Percentiles rank a stretch among this genome's conserved stretches.
These are phyloP conservation scores for Parauchenoglanis ngamensis DNA, from an alignment of 2,797 vertebrate species.

Conservation along the genomic window DNA sequence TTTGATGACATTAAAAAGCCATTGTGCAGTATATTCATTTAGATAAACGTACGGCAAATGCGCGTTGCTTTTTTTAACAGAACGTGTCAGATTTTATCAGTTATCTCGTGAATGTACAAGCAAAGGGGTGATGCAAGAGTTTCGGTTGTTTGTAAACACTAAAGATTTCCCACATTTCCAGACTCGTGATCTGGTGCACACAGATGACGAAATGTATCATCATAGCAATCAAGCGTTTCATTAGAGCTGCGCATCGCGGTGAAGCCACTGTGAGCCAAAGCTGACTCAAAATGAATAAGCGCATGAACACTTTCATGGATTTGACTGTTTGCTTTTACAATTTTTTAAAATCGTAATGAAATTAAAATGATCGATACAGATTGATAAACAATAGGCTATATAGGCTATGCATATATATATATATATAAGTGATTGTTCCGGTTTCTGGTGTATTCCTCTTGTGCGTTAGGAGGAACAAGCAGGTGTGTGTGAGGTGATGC, in stretches of 20 bases:
- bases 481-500: slow-evolving; percentile 43
- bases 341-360: too few species aligned
- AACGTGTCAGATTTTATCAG: background rate
- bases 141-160: slow-evolving; percentile 48
- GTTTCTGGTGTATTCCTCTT: background rate
- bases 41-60: background rate
- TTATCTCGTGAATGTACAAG: background rate
- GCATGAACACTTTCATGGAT: background rate
- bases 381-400: background rate
- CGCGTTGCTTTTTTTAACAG: background rate
- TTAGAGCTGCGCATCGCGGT: slow-evolving; percentile 22
- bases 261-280: background rate
- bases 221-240: slow-evolving; percentile 42
- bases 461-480: slow-evolving; percentile 35
- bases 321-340: background rate
- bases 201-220: slow-evolving; percentile 46
- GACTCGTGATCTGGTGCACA: slow-evolving; percentile 32
- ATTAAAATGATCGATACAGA: background rate
- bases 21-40: background rate
- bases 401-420: too few species aligned
- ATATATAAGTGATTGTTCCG: background rate
- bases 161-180: slow-evolving; percentile 43
- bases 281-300: slow-evolving; percentile 3
- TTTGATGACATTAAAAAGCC: background rate
- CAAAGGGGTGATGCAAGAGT: slow-evolving; percentile 11